These are phyloP conservation scores for Dipodomys merriami DNA, from an alignment of 2,113 vertebrate genomes.

Conservation along the genomic window DNA sequence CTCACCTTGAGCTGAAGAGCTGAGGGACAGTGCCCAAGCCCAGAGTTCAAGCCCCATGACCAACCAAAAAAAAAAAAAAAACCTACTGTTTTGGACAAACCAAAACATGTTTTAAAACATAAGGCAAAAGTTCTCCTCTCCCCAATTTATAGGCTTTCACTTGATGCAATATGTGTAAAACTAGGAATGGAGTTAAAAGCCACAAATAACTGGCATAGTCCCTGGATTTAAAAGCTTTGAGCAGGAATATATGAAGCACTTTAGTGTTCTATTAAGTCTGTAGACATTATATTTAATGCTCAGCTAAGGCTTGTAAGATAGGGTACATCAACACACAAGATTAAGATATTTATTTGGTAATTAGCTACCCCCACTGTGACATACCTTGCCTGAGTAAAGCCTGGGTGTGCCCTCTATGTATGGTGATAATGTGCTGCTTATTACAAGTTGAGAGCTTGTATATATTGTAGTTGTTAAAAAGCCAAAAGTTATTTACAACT, in stretches of 20 bases:
- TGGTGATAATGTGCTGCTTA: no score
- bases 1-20: no score
- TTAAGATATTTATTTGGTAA: neutral
- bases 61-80: no score
- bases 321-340: neutral
- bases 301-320: neutral
- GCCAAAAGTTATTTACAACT: neutral
- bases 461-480: neutral
- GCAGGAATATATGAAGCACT: no score
- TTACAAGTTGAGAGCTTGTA: neutral
- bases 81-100: neutral
- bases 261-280: no score
- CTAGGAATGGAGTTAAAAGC: neutral
- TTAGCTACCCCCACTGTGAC: accelerated
- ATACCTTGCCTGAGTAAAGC: neutral
- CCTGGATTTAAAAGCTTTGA: neutral
- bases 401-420: neutral
- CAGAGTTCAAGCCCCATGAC: no score
- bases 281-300: neutral
- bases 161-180: neutral
- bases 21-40: no score
- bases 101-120: neutral
- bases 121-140: neutral
- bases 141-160: neutral
- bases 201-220: neutral